These are phyloP conservation scores for Drepana falcataria DNA, from an alignment of 2,888 invertebrate species.

Conservation along the genomic window DNA sequence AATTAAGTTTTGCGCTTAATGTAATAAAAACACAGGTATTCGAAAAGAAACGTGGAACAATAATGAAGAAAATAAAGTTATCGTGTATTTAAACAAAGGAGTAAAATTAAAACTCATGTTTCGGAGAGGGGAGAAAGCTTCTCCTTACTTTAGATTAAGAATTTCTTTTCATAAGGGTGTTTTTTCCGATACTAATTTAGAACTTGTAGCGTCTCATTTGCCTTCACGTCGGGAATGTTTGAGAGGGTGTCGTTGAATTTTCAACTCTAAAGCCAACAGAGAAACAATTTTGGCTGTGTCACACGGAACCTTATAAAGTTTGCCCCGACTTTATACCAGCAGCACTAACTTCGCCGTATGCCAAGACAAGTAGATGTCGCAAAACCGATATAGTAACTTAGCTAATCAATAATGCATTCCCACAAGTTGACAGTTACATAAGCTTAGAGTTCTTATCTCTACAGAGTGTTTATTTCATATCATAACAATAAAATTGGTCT, in stretches of 20 bases:
- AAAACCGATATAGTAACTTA: constrained; percentile 28
- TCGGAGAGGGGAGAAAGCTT: not conserved
- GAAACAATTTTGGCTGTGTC: constrained; percentile 57
- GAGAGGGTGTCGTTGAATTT: constrained; percentile 47
- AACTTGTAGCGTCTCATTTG: constrained; percentile 34
- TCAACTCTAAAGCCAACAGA: constrained; percentile 59
- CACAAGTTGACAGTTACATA: constrained; percentile 3
- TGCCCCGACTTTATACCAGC: constrained; percentile 36
- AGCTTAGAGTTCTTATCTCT: not conserved
- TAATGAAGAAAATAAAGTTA: too few species aligned
- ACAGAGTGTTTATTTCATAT: too few species aligned
- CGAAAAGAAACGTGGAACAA: too few species aligned
- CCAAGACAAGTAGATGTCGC: constrained; percentile 25
- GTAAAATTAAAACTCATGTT: too few species aligned
- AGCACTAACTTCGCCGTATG: constrained; percentile 33
- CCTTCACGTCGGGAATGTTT: constrained; percentile 28
- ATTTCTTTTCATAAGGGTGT: constrained; percentile 12
- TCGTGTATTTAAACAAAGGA: too few species aligned
- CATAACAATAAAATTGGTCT: too few species aligned
- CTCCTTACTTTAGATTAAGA: not conserved
- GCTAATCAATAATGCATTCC: constrained; percentile 36
- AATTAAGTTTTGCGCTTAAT: too few species aligned
- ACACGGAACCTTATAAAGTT: constrained; percentile 50
- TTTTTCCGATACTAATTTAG: constrained; percentile 23
- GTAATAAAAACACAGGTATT: too few species aligned